A percentile compares a stretch with the other conserved stretches of the same genome.
Evolutionary conservation across 2,797 vertebrate species (phyloP).

Genomic region (Helostoma temminkii): DNA sequence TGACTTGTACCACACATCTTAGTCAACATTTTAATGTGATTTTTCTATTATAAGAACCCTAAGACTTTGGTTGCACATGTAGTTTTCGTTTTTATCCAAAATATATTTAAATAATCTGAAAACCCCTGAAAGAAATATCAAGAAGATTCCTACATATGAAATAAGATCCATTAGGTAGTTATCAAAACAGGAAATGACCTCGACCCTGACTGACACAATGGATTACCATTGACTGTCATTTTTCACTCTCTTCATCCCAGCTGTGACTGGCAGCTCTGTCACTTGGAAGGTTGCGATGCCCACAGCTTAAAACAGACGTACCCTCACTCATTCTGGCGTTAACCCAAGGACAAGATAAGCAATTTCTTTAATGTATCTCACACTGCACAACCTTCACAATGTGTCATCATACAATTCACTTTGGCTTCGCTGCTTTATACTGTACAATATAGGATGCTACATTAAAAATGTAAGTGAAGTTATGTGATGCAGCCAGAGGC

Average conservation of each 20-base stretch:
- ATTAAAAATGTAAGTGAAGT: constrained; percentile 32
- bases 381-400: constrained; percentile 53
- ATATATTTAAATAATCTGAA: no score
- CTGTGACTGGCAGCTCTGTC: constrained; percentile 11
- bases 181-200: neutral
- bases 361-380: constrained; percentile 63
- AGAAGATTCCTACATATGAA: no score
- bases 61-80: no score
- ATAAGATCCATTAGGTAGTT: no score
- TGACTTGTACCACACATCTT: no score
- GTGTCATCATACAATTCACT: constrained; percentile 23
- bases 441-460: neutral
- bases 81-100: no score
- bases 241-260: constrained; percentile 7
- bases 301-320: constrained; percentile 20
- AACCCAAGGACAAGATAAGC: constrained; percentile 40
- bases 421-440: constrained; percentile 12
- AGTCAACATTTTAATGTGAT: no score
- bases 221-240: neutral
- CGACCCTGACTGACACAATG: neutral
- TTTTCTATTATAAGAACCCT: no score
- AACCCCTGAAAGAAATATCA: no score
- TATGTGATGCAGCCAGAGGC: neutral
- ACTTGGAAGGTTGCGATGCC: constrained; percentile 6
- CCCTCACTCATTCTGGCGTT: constrained; percentile 22